phyloP scores from a whole-genome alignment of 2,888 invertebrate species.

The Thera britannica region DNA sequence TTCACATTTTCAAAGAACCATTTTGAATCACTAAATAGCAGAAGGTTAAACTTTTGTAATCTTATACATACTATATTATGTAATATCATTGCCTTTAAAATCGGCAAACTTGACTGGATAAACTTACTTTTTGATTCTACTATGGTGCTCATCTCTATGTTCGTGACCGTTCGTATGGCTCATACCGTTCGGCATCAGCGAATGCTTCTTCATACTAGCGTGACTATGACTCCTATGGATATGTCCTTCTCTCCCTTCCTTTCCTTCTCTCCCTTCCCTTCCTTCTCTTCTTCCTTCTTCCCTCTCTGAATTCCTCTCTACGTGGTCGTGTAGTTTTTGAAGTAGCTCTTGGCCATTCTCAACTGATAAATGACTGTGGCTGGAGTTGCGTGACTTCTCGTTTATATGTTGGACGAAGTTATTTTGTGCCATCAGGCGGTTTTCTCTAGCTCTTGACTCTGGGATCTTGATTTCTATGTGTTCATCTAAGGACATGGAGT shows the following conservation, averaged over 20 bases:
- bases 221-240: constrained; percentile 79
- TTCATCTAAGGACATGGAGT: constrained; percentile 85
- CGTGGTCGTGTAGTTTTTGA: constrained; percentile 50
- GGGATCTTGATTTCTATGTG: constrained; percentile 86
- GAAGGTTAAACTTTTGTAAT: no score
- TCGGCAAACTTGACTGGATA: not conserved
- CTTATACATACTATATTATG: no score
- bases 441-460: constrained; percentile 77
- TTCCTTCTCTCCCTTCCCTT: constrained; percentile 40
- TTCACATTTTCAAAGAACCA: no score
- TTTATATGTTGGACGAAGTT: constrained; percentile 79
- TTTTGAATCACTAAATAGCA: no score
- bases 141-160: constrained; percentile 62
- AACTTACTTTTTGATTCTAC: constrained; percentile 67
- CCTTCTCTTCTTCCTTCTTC: constrained; percentile 48
- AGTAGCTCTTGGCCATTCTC: constrained; percentile 66
- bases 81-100: no score
- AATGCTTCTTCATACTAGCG: constrained; percentile 76
- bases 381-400: constrained; percentile 69
- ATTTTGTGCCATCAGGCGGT: constrained; percentile 77
- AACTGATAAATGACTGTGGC: constrained; percentile 72
- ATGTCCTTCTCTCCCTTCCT: constrained; percentile 40
- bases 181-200: constrained; percentile 70
- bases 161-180: constrained; percentile 70
- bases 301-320: constrained; percentile 48